phyloP scores from a whole-genome alignment of 1,140 invertebrate genomes.

The Ips nitidus region DNA sequence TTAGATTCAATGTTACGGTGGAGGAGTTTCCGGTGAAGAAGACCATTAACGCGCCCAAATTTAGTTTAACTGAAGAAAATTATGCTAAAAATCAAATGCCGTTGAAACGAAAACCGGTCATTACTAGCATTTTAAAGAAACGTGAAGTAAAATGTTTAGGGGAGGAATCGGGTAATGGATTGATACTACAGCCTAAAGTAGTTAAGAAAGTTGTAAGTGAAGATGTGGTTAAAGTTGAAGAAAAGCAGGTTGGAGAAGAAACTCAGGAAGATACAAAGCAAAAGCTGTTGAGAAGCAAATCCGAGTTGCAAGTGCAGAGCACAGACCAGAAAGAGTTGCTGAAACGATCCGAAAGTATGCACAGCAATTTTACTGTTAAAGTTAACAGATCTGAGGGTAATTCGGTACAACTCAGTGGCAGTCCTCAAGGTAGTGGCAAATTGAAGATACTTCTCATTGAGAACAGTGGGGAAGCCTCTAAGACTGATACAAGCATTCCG shows the following conservation, averaged over 20 bases:
- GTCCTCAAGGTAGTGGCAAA: constrained; percentile 11
- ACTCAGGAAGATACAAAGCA: constrained; percentile 9
- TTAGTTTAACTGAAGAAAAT: constrained; percentile 22
- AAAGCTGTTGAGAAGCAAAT: constrained; percentile 15
- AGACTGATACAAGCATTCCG: constrained; percentile 5
- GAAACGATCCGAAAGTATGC: constrained; percentile 11
- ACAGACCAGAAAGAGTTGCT: constrained; percentile 10
- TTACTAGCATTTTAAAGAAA: constrained; percentile 41
- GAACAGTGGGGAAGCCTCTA: neutral
- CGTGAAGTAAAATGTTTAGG: constrained; percentile 10
- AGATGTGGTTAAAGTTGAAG: constrained; percentile 12
- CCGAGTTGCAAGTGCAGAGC: constrained; percentile 9
- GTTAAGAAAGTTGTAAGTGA: neutral
- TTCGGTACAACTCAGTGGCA: neutral
- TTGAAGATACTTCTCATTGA: constrained; percentile 29
- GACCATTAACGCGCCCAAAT: constrained; percentile 23
- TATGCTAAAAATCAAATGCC: constrained; percentile 36
- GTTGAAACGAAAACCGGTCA: constrained; percentile 33
- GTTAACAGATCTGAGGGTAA: constrained; percentile 16
- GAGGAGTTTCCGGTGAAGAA: constrained; percentile 35
- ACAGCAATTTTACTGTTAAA: constrained; percentile 25
- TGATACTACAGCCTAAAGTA: constrained; percentile 1
- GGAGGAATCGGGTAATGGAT: constrained; percentile 12
- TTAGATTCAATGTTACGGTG: constrained; percentile 45
- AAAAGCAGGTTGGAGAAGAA: constrained; percentile 1